Conservation (phyloP, 2,888 invertebrate species). For the Hemaris fuciformis region DNA sequence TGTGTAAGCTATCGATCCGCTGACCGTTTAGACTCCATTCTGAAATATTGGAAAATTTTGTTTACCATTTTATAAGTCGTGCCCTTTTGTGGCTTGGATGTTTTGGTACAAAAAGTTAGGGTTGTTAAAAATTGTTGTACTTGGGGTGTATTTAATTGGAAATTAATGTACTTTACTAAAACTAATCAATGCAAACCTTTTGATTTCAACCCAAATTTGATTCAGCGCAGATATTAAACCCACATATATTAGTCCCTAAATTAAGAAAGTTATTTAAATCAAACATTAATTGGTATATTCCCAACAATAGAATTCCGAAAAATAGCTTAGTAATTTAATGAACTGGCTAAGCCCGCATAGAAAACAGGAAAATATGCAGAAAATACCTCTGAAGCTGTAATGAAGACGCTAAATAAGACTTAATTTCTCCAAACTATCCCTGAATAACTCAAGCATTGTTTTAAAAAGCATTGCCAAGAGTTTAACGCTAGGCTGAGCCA, state of each 20-base stretch:
- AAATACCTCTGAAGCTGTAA: neutral
- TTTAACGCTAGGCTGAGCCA: neutral
- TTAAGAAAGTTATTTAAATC: too few relatives aligned
- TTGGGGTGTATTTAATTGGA: neutral
- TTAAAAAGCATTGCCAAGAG: neutral
- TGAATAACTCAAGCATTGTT: neutral
- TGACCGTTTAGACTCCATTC: conserved; percentile 12
- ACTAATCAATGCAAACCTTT: too few relatives aligned
- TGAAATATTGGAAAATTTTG: conserved; percentile 7
- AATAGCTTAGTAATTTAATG: too few relatives aligned
- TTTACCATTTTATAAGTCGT: conserved; percentile 7
- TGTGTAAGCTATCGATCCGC: conserved; percentile 13
- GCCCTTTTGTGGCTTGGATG: neutral
- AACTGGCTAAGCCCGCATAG: neutral
- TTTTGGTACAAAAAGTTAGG: too few relatives aligned
- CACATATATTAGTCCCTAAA: too few relatives aligned
- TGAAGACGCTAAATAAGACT: neutral
- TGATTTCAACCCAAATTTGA: too few relatives aligned
- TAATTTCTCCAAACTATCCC: neutral
- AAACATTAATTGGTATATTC: too few relatives aligned
- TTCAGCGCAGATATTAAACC: too few relatives aligned
- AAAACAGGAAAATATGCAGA: neutral
- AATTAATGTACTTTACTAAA: too few relatives aligned
- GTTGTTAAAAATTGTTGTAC: neutral
- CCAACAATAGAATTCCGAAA: too few relatives aligned